phyloP scores from a whole-genome alignment of 2,888 invertebrate genomes.

The Andrena camellia region DNA sequence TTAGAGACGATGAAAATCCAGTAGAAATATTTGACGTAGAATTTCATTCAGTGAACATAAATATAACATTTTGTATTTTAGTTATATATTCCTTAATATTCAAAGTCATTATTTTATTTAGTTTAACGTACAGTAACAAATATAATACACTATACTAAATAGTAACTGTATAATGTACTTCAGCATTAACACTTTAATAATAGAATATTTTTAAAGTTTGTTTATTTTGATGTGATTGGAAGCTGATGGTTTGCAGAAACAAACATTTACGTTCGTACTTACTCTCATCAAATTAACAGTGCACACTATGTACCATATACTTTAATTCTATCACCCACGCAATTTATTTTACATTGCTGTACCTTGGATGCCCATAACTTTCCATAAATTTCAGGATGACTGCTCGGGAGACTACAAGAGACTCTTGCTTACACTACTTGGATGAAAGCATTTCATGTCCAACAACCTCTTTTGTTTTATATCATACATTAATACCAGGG shows the following conservation, averaged over 20 bases:
- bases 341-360: conserved; percentile 28
- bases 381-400: conserved; percentile 89
- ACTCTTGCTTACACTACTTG: conserved; percentile 90
- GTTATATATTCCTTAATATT: neutral
- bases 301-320: neutral
- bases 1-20: too few relatives aligned
- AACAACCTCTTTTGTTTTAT: conserved; percentile 60
- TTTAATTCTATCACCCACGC: conserved; percentile 24
- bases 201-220: neutral
- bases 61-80: neutral
- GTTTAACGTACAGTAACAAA: too few relatives aligned
- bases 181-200: neutral
- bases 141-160: too few relatives aligned
- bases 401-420: conserved; percentile 96
- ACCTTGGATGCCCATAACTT: conserved; percentile 51
- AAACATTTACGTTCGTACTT: neutral
- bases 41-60: neutral
- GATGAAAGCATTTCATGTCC: conserved; percentile 75
- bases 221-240: neutral
- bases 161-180: neutral
- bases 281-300: conserved; percentile 4
- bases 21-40: neutral
- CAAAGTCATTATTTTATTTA: too few relatives aligned
- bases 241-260: conserved; percentile 11
- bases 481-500: conserved; percentile 48